Conservation (phyloP, 1,140 invertebrate species). For the Aphis craccivora region DNA sequence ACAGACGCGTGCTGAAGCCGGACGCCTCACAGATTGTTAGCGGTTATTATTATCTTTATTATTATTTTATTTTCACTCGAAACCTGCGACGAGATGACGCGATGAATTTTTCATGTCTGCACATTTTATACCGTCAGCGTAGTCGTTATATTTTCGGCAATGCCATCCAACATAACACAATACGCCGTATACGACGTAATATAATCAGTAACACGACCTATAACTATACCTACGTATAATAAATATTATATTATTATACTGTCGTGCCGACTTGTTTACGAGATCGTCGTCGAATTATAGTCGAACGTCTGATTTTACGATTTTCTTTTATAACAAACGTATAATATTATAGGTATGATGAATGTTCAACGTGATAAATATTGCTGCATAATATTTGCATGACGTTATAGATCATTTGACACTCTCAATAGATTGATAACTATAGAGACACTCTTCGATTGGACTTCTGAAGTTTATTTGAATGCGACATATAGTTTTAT, state of each 20-base stretch:
- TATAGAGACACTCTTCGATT: background rate
- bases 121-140: background rate
- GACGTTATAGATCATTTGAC: background rate
- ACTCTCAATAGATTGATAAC: background rate
- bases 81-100: background rate
- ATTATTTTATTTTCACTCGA: background rate
- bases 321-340: background rate
- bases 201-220: background rate
- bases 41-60: constrained; percentile 23
- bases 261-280: background rate
- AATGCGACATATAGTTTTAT: background rate
- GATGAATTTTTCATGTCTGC: constrained; percentile 46
- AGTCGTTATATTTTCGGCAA: constrained; percentile 1
- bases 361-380: background rate
- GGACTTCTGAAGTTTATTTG: background rate
- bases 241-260: background rate
- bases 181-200: background rate
- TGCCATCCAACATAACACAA: background rate
- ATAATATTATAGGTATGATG: background rate
- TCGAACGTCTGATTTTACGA: background rate
- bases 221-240: background rate
- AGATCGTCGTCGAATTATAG: background rate
- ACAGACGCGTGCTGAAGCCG: background rate
- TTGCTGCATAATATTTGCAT: background rate
- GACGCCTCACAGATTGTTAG: constrained; percentile 32